Evolutionary conservation across 2,113 vertebrate genomes (phyloP), one percentile per base, ranked within the genome.

Genomic region (Eurystomus gularis): DNA sequence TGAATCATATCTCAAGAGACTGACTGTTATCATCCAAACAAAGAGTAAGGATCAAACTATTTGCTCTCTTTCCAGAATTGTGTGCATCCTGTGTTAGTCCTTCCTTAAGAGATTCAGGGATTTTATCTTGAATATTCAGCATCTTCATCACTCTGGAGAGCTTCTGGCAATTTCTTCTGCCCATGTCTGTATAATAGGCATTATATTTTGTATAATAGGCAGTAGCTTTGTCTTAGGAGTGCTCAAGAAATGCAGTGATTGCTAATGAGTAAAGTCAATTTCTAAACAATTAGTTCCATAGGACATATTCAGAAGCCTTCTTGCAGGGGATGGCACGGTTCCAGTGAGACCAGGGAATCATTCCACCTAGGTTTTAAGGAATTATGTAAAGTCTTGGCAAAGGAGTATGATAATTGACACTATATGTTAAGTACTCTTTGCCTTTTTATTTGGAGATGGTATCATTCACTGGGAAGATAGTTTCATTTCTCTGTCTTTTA

Each of bases 131-230:
- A 80, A 39, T 55, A 44, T 70, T 24, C 4, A 6, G 6, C 60
- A 21, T 52, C 18, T 55, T 55, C 21, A 25, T 75, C 13, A 35
- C 21, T 62, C 40, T 81, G 57, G 69, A 62, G 18, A 66, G 28
- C 66, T 73, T 62, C 40, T 64, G 68, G 49, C 73, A 26, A 15
- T 73, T 78, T 79, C n/a, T 69, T 2, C 8, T 64, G 14, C n/a
- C 54, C 9, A 3, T 0, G 0, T 57, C 60, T 33, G 2, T 40
- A 8, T 31, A 26, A 39, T n/a, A n/a, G n/a, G n/a, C n/a, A n/a
- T n/a, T n/a, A n/a, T n/a, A n/a, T n/a, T n/a, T n/a, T n/a, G n/a
- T n/a, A n/a, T n/a, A n/a, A n/a, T n/a, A n/a, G n/a, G n/a, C n/a
- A n/a, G n/a, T 92, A 54, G 52, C 40, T 83, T 90, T 87, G 40